Conservation (phyloP, 2,113 vertebrate species). For the Chloroceryle aenea region DNA sequence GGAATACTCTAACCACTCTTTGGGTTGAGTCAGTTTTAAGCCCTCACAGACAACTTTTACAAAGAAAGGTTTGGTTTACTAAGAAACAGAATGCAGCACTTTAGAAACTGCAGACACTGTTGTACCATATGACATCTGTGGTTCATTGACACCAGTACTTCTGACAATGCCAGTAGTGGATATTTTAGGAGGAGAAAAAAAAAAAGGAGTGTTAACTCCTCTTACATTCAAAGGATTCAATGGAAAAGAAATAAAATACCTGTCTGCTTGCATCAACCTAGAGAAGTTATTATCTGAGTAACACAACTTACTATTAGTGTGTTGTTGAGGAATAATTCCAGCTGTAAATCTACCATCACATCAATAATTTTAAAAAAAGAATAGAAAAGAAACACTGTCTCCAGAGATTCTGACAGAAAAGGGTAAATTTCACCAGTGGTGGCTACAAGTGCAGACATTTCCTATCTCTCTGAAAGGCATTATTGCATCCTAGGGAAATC, state of each 20-base stretch:
- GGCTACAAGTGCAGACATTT: slow-evolving; percentile 38
- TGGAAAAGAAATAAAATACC: neutral
- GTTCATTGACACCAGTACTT: neutral
- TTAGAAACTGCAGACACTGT: neutral
- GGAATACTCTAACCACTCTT: slow-evolving; percentile 23
- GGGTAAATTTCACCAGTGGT: slow-evolving; percentile 58
- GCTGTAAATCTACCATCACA: slow-evolving; percentile 21
- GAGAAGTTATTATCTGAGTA: slow-evolving; percentile 44
- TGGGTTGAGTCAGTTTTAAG: slow-evolving; percentile 48
- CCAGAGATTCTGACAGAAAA: neutral
- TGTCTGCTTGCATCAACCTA: neutral
- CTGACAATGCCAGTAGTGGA: neutral
- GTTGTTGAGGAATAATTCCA: neutral
- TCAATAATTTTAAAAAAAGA: neutral
- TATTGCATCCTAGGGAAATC: slow-evolving; percentile 28
- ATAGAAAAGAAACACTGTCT: slow-evolving; percentile 34
- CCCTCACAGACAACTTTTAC: slow-evolving; percentile 45
- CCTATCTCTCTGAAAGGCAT: slow-evolving; percentile 25
- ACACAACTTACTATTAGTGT: neutral
- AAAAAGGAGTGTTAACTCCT: neutral
- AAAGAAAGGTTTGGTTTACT: slow-evolving; percentile 39
- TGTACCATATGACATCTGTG: neutral
- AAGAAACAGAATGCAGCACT: slow-evolving; percentile 38
- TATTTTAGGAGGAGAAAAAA: neutral
- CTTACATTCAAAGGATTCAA: neutral